Evolutionary conservation across 2,797 vertebrate genomes (phyloP).

Genomic region (Cirrhinus mrigala): DNA sequence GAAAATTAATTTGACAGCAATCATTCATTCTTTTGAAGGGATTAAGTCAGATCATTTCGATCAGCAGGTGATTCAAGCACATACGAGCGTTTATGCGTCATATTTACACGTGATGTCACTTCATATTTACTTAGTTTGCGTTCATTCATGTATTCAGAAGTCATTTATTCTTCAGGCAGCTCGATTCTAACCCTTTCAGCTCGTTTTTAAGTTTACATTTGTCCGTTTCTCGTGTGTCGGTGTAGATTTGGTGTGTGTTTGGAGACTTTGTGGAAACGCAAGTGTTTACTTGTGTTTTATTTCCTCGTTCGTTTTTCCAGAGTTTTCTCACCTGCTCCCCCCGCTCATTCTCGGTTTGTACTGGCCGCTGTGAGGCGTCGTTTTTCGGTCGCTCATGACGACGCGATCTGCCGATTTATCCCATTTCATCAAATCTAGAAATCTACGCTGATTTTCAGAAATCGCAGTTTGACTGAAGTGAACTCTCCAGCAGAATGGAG

Average conservation of each 20-base stretch:
- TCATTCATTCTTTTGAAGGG: not conserved
- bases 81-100: not conserved
- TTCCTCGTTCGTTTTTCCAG: not conserved
- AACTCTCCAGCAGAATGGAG: not conserved
- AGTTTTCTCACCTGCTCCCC: slow-evolving; percentile 6
- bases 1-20: not conserved
- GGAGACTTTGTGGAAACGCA: not conserved
- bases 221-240: not conserved
- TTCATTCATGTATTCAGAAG: not conserved
- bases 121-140: not conserved
- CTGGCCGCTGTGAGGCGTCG: not conserved
- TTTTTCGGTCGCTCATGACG: not conserved
- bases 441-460: not conserved
- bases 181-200: not conserved
- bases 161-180: slow-evolving; percentile 37
- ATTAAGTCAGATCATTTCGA: not conserved
- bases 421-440: not conserved
- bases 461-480: not conserved
- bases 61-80: not conserved
- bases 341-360: not conserved
- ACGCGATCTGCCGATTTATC: not conserved
- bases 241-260: not conserved
- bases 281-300: not conserved
- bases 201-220: slow-evolving; percentile 21
- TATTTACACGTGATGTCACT: not conserved